These are phyloP conservation scores for Eupithecia vulgata DNA, from an alignment of 2,888 invertebrate species.

Conservation along the genomic window DNA sequence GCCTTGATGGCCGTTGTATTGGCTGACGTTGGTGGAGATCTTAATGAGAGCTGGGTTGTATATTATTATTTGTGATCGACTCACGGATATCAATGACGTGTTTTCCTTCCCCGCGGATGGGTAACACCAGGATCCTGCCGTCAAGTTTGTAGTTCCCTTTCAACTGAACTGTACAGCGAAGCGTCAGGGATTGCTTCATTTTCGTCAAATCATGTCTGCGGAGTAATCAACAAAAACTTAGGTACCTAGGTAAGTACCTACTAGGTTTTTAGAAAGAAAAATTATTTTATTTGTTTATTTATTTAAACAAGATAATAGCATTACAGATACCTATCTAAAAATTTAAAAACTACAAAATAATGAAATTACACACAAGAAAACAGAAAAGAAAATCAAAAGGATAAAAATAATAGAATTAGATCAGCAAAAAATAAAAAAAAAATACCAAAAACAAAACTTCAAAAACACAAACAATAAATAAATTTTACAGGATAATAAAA, in stretches of 20 bases:
- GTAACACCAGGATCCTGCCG: conserved; percentile 65
- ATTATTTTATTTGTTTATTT: too few relatives aligned
- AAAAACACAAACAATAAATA: too few relatives aligned
- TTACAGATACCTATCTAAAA: too few relatives aligned
- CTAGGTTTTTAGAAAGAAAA: too few relatives aligned
- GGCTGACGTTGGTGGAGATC: not conserved
- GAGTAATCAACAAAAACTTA: conserved; percentile 1
- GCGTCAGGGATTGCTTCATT: conserved; percentile 55
- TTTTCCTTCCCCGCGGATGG: conserved; percentile 69
- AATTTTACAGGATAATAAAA: too few relatives aligned
- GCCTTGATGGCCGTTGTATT: not conserved
- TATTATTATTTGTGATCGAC: conserved; percentile 45
- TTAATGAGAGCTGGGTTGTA: not conserved
- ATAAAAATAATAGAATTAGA: too few relatives aligned
- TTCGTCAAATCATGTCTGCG: conserved; percentile 61
- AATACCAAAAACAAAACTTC: too few relatives aligned
- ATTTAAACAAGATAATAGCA: too few relatives aligned
- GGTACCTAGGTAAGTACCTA: not conserved
- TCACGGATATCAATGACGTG: conserved; percentile 69
- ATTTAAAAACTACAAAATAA: too few relatives aligned
- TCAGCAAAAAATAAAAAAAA: too few relatives aligned
- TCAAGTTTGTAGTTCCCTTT: conserved; percentile 65
- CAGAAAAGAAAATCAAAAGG: too few relatives aligned
- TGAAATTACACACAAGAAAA: too few relatives aligned
- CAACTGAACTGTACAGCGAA: conserved; percentile 64